Conservation (phyloP, 2,888 invertebrate genomes). For the Melieria picta region DNA sequence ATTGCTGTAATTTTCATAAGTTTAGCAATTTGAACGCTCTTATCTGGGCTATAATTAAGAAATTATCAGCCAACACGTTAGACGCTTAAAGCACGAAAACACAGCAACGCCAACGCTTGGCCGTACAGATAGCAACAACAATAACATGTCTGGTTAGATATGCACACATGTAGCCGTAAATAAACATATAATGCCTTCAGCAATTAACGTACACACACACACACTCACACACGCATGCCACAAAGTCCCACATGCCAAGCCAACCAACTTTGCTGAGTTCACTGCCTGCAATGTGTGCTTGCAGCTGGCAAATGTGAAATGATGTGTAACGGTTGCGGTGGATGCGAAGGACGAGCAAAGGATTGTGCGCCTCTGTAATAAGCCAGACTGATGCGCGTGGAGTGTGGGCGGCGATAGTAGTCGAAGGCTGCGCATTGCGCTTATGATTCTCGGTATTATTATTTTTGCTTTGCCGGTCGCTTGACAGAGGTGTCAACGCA, state of each 20-base stretch:
- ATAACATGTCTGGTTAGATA: background rate
- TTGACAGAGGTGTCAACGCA: no score
- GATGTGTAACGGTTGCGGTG: no score
- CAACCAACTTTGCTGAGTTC: background rate
- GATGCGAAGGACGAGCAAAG: no score
- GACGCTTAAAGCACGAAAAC: background rate
- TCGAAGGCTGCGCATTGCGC: no score
- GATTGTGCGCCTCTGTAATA: no score
- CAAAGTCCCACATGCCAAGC: background rate
- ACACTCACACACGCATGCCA: constrained; percentile 1
- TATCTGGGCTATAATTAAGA: constrained; percentile 35
- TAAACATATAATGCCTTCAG: constrained; percentile 3
- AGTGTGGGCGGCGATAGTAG: no score
- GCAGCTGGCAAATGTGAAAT: no score
- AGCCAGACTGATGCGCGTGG: no score
- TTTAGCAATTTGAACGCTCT: constrained; percentile 19
- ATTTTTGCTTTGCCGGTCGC: no score
- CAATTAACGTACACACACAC: constrained; percentile 15
- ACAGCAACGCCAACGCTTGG: background rate
- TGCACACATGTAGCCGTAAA: background rate
- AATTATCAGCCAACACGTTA: constrained; percentile 31
- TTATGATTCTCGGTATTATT: no score
- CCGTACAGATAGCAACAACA: background rate
- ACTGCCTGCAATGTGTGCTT: no score
- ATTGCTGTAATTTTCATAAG: constrained; percentile 4